These are phyloP conservation scores for Drosophila saltans DNA, from an alignment of 1,140 invertebrate genomes.

Conservation along the genomic window DNA sequence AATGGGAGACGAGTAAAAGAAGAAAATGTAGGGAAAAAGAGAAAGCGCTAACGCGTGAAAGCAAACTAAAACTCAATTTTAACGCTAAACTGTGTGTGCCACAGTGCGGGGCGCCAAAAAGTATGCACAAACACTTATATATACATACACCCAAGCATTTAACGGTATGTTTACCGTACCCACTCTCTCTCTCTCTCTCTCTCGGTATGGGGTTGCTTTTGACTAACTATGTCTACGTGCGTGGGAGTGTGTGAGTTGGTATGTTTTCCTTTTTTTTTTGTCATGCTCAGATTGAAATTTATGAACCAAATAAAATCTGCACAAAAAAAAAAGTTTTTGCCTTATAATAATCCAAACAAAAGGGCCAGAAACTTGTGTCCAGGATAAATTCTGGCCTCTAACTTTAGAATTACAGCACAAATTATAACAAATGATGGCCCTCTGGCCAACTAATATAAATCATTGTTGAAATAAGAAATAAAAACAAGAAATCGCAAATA, in stretches of 20 bases:
- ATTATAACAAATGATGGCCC: slow-evolving; percentile 76
- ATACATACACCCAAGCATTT: slow-evolving; percentile 45
- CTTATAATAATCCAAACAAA: slow-evolving; percentile 15
- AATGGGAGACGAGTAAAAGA: slow-evolving; percentile 5
- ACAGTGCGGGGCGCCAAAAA: slow-evolving; percentile 48
- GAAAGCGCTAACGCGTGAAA: slow-evolving; percentile 54
- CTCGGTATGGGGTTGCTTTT: slow-evolving; percentile 2
- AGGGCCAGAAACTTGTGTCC: slow-evolving; percentile 34
- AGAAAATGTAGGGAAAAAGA: slow-evolving; percentile 19
- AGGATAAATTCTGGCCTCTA: slow-evolving; percentile 57
- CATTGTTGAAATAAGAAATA: slow-evolving; percentile 36
- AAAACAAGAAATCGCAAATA: not conserved
- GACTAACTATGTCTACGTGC: slow-evolving; percentile 12
- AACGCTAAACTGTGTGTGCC: slow-evolving; percentile 53
- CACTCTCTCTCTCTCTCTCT: too few species aligned
- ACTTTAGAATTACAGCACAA: slow-evolving; percentile 64
- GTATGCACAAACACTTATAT: slow-evolving; percentile 51
- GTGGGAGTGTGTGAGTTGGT: slow-evolving; percentile 15
- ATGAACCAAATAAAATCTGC: slow-evolving; percentile 41
- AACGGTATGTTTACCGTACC: slow-evolving; percentile 36
- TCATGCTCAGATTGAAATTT: slow-evolving; percentile 62
- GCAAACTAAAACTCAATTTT: slow-evolving; percentile 73
- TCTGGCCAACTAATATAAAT: slow-evolving; percentile 66
- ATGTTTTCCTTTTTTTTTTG: slow-evolving; percentile 1
- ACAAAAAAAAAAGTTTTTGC: slow-evolving; percentile 41